Evolutionary conservation across 2,888 invertebrate genomes (phyloP).

Genomic region (Gortyna flavago): DNA sequence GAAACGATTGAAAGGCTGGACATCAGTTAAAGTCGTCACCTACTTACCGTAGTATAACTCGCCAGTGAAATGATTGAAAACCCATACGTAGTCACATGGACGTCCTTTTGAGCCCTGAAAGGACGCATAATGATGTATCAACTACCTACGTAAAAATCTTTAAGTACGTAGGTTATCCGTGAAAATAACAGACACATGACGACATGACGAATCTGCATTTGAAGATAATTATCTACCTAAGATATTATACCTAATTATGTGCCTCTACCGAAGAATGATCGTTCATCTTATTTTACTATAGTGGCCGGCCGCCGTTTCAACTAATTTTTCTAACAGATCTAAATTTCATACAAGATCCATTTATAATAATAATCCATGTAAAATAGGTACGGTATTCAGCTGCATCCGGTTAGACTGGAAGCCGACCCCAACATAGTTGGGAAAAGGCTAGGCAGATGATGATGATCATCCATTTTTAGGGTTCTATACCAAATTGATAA

Average conservation of each 20-base stretch:
- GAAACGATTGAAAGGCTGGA: not conserved
- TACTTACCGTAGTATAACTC: constrained; percentile 80
- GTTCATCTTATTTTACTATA: not conserved
- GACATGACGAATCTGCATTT: not conserved
- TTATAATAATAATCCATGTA: too few species aligned
- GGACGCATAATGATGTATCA: not conserved
- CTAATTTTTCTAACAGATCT: too few species aligned
- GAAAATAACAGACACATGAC: not conserved
- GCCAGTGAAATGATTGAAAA: constrained; percentile 81
- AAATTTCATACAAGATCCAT: too few species aligned
- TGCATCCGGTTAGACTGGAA: too few species aligned
- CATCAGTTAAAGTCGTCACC: too few species aligned
- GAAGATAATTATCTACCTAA: not conserved
- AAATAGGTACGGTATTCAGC: too few species aligned
- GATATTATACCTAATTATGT: not conserved
- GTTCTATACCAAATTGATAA: too few species aligned
- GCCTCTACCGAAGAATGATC: not conserved
- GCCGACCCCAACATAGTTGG: too few species aligned
- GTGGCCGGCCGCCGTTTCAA: too few species aligned
- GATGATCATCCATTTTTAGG: too few species aligned
- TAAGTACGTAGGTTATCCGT: not conserved
- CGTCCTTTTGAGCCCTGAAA: constrained; percentile 78
- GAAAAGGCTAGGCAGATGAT: too few species aligned
- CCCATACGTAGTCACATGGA: constrained; percentile 82
- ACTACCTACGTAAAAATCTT: not conserved